Evolutionary conservation across 2,888 invertebrate species (phyloP).

Genomic region (Cenopis cana): DNA sequence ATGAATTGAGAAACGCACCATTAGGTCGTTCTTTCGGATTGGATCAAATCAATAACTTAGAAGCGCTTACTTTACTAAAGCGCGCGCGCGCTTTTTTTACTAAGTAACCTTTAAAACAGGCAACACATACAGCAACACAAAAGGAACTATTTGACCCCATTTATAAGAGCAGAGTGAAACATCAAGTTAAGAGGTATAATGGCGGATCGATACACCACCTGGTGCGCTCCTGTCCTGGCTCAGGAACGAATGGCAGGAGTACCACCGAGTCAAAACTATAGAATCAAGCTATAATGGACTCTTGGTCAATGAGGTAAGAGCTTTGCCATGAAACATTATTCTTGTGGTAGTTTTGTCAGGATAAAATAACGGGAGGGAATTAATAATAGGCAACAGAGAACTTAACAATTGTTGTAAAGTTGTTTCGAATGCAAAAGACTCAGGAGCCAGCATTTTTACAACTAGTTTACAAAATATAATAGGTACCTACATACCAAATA

Average conservation of each 20-base stretch:
- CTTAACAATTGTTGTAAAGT: not conserved
- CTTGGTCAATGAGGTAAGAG: not conserved
- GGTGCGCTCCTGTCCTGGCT: conserved; percentile 57
- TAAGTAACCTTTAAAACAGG: not conserved
- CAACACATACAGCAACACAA: not conserved
- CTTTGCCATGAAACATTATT: conserved; percentile 1
- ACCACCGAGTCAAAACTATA: not conserved
- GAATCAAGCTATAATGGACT: conserved; percentile 4
- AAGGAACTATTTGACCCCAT: conserved; percentile 33
- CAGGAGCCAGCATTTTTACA: too few relatives aligned
- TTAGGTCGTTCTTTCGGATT: not conserved
- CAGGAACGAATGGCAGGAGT: conserved; percentile 13
- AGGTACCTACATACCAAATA: too few relatives aligned
- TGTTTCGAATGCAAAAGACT: not conserved
- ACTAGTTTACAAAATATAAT: not conserved
- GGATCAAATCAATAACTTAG: not conserved
- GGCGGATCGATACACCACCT: conserved; percentile 59
- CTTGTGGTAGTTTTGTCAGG: not conserved
- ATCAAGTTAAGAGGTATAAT: conserved; percentile 51
- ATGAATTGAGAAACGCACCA: not conserved
- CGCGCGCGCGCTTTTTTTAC: too few relatives aligned
- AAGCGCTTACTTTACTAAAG: not conserved
- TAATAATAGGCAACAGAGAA: conserved; percentile 9
- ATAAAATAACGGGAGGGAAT: conserved; percentile 14
- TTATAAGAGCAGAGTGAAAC: conserved; percentile 41